These are phyloP conservation scores for cattle (Bos taurus) DNA, from an alignment of 2,113 vertebrate species.

Conservation along the genomic window DNA sequence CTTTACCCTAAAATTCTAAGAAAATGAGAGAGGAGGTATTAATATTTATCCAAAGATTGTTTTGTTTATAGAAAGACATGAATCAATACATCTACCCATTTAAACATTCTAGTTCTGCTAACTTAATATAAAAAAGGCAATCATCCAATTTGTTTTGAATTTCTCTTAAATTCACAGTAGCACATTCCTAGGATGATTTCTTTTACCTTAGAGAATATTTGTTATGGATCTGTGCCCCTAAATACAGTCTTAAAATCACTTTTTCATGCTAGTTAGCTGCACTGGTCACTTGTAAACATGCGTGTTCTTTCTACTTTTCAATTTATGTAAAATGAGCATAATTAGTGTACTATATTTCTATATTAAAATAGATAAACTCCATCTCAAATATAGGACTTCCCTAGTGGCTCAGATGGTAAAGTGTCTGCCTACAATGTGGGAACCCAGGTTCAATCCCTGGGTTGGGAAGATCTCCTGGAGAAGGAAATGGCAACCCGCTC, in stretches of 20 bases:
- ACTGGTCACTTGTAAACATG: background rate
- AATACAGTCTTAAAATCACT: background rate
- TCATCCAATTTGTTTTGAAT: conserved; percentile 1
- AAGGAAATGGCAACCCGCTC: background rate
- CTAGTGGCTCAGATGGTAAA: background rate
- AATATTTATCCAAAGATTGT: background rate
- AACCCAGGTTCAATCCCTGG: background rate
- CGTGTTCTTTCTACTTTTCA: background rate
- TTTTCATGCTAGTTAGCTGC: background rate
- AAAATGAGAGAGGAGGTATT: background rate
- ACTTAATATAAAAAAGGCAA: background rate
- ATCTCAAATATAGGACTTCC: background rate
- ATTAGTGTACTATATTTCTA: background rate
- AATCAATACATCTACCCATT: background rate
- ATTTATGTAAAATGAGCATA: background rate
- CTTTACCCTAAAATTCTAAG: background rate
- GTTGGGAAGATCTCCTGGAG: background rate
- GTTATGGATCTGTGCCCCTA: background rate
- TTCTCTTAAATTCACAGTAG: background rate
- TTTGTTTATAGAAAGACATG: conserved; percentile 10
- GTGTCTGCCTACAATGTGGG: background rate
- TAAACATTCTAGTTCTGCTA: background rate
- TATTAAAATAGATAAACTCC: background rate
- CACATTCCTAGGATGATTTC: background rate
- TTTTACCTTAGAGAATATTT: background rate